Evolutionary conservation across 2,888 invertebrate species (phyloP).

Genomic region (Sycophila texana): DNA sequence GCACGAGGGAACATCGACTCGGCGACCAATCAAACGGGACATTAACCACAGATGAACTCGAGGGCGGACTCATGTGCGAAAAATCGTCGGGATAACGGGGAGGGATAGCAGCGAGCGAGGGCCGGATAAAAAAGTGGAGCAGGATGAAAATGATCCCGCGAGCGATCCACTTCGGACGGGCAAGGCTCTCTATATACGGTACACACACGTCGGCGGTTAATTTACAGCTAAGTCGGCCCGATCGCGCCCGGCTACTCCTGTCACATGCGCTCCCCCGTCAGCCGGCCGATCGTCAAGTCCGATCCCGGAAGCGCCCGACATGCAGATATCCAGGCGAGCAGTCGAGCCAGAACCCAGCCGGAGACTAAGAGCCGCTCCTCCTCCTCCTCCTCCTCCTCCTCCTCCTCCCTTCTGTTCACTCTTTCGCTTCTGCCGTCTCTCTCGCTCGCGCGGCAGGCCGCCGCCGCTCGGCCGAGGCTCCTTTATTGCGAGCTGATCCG

Average conservation of each 20-base stretch:
- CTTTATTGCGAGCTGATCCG: too few relatives aligned
- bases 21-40: slow-evolving; percentile 73
- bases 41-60: slow-evolving; percentile 69
- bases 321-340: neutral
- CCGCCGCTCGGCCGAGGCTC: too few relatives aligned
- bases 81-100: neutral
- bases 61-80: neutral
- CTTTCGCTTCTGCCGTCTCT: neutral
- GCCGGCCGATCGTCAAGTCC: neutral
- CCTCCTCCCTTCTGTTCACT: neutral
- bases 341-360: too few relatives aligned
- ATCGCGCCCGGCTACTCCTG: slow-evolving; percentile 41
- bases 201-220: slow-evolving; percentile 58
- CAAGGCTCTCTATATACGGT: slow-evolving; percentile 6
- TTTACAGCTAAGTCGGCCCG: slow-evolving; percentile 59
- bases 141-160: slow-evolving; percentile 29
- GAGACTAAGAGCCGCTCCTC: neutral
- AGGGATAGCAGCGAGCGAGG: neutral
- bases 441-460: neutral
- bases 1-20: slow-evolving; percentile 40
- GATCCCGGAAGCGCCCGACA: slow-evolving; percentile 35
- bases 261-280: slow-evolving; percentile 6
- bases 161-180: slow-evolving; percentile 4
- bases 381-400: neutral
- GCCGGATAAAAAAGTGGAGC: slow-evolving; percentile 25